Conservation (phyloP, 1,140 invertebrate genomes). For the Ditylenchus dipsaci region DNA sequence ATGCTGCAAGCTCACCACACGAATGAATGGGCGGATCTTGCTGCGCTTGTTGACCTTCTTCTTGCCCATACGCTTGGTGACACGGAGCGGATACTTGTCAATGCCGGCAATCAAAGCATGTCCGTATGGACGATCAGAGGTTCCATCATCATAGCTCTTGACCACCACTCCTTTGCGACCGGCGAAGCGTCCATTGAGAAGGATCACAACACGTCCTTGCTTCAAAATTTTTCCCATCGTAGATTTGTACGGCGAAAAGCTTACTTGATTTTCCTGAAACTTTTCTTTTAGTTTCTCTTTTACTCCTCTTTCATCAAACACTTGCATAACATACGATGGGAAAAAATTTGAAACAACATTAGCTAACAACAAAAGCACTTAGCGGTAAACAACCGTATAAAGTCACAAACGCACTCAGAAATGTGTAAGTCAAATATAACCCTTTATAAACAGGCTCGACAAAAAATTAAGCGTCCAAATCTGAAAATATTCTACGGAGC, state of each 20-base stretch:
- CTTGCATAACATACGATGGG: too few species aligned
- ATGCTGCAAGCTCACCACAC: slow-evolving; percentile 93
- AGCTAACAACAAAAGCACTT: too few species aligned
- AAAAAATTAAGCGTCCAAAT: slow-evolving; percentile 23
- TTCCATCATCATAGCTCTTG: slow-evolving; percentile 92
- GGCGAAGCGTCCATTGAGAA: slow-evolving; percentile 92
- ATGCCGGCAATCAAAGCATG: slow-evolving; percentile 96
- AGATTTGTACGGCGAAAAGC: too few species aligned
- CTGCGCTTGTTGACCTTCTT: slow-evolving; percentile 88
- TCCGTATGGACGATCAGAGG: slow-evolving; percentile 86
- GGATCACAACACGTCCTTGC: slow-evolving; percentile 90
- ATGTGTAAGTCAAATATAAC: slow-evolving; percentile 14
- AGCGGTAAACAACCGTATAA: too few species aligned
- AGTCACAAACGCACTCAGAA: too few species aligned
- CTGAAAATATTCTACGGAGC: slow-evolving; percentile 19
- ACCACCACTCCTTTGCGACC: slow-evolving; percentile 94
- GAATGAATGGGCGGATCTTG: slow-evolving; percentile 95
- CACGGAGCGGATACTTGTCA: slow-evolving; percentile 89
- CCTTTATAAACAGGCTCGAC: not conserved
- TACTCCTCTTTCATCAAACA: too few species aligned
- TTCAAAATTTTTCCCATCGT: slow-evolving; percentile 96
- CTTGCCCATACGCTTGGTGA: slow-evolving; percentile 93
- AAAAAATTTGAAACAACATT: too few species aligned
- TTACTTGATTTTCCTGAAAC: too few species aligned
- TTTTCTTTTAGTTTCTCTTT: too few species aligned